Evolutionary conservation across 2,113 vertebrate genomes (phyloP).

Genomic region (Melanerpes formicivorus): DNA sequence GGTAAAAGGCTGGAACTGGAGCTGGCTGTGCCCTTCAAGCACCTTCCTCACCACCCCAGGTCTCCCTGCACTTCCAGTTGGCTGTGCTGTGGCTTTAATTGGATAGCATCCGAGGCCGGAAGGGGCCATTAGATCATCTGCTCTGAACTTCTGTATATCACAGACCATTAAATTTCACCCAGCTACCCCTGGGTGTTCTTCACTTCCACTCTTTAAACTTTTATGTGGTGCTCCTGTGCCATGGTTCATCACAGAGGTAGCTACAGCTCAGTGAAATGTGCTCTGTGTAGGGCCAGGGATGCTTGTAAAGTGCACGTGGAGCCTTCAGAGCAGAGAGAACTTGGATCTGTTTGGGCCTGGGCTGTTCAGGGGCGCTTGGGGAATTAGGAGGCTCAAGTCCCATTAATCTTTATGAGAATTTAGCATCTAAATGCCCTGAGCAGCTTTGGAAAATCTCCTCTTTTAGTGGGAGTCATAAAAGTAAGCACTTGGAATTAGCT

Average conservation of each 20-base stretch:
- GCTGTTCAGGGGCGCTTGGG: background rate
- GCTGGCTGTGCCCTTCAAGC: background rate
- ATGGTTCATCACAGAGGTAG: background rate
- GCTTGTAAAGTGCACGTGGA: background rate
- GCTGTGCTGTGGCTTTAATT: background rate
- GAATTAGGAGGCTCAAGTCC: background rate
- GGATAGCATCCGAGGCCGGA: background rate
- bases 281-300: background rate
- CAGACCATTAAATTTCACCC: background rate
- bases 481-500: background rate
- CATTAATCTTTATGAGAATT: constrained; percentile 19
- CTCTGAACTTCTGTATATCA: background rate
- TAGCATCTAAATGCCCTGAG: background rate
- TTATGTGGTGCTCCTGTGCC: background rate
- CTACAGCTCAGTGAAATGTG: background rate
- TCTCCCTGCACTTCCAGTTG: background rate
- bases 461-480: constrained; percentile 46
- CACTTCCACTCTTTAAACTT: background rate
- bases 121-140: background rate
- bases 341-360: background rate
- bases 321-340: background rate
- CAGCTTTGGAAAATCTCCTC: constrained; percentile 13
- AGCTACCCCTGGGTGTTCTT: background rate
- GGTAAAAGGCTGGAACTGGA: background rate
- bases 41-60: background rate